A percentile compares a stretch with the other conserved stretches of the same genome.
Conservation (phyloP, 2,888 invertebrate species). For the Catonia carolina region DNA sequence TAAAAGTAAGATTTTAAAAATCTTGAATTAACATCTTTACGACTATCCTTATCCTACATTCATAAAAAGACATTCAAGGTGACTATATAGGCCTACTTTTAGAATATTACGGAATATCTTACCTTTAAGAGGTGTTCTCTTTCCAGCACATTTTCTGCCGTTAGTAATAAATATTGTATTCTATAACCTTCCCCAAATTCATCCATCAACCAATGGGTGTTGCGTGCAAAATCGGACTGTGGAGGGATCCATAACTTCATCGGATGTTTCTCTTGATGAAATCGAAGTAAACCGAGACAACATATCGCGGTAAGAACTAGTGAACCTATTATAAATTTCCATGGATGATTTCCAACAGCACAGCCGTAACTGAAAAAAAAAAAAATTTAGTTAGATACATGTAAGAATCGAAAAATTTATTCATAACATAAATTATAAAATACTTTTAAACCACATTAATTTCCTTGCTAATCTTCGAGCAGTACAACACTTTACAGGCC, state of each 20-base stretch:
- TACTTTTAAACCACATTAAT: no score
- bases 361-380: conserved; percentile 50
- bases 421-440: no score
- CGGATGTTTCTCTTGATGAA: conserved; percentile 67
- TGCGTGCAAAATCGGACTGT: conserved; percentile 58
- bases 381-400: no score
- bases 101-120: conserved; percentile 17
- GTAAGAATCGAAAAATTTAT: no score
- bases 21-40: no score
- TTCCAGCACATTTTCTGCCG: conserved; percentile 59
- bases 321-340: conserved; percentile 52
- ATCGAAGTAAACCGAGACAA: conserved; percentile 54
- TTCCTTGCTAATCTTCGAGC: no score
- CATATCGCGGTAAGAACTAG: conserved; percentile 52
- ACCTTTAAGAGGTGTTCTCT: conserved; percentile 51
- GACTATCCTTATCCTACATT: no score
- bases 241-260: conserved; percentile 69
- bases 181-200: conserved; percentile 59
- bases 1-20: no score
- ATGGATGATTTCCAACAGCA: conserved; percentile 53
- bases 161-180: conserved; percentile 54
- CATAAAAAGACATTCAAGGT: no score
- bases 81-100: no score
- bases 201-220: conserved; percentile 65
- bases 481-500: no score